A percentile compares a stretch with the other conserved stretches of the same genome.
These are phyloP conservation scores for Boleophthalmus pectinirostris DNA, from an alignment of 2,113 vertebrate species.

Conservation along the genomic window DNA sequence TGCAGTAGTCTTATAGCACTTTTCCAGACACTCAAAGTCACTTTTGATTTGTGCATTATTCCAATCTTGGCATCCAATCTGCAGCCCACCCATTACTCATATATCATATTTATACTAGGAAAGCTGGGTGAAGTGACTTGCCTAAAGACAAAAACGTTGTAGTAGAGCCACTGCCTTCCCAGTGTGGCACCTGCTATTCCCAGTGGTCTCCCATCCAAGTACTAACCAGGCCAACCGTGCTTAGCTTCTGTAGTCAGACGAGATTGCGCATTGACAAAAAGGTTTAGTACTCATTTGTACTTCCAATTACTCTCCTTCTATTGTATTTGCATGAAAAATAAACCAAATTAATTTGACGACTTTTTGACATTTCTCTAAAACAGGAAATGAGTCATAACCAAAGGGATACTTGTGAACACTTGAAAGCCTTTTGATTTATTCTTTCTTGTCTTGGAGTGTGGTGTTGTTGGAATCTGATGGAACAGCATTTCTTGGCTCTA, in stretches of 20 bases:
- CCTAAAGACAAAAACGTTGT: neutral
- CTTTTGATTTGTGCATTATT: too few species aligned
- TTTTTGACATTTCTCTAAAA: neutral
- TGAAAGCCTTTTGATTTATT: neutral
- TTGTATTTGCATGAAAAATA: neutral
- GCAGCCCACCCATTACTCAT: too few species aligned
- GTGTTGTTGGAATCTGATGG: conserved; percentile 8
- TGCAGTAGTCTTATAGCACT: too few species aligned
- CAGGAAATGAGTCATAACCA: neutral
- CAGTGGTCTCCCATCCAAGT: too few species aligned
- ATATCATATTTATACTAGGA: too few species aligned
- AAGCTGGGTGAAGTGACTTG: neutral
- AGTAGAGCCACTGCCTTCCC: neutral
- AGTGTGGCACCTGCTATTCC: too few species aligned
- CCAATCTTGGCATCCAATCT: too few species aligned
- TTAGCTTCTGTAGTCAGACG: too few species aligned
- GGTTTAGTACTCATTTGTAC: neutral
- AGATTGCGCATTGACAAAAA: too few species aligned
- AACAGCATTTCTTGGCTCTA: conserved; percentile 2
- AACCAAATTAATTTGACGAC: neutral
- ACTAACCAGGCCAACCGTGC: too few species aligned
- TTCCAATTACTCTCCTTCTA: neutral
- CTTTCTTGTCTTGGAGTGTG: conserved; percentile 8
- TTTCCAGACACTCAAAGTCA: too few species aligned
- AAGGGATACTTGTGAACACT: conserved; percentile 3